Conservation (phyloP, 2,888 invertebrate species). For the Caenorhabditis becei region DNA sequence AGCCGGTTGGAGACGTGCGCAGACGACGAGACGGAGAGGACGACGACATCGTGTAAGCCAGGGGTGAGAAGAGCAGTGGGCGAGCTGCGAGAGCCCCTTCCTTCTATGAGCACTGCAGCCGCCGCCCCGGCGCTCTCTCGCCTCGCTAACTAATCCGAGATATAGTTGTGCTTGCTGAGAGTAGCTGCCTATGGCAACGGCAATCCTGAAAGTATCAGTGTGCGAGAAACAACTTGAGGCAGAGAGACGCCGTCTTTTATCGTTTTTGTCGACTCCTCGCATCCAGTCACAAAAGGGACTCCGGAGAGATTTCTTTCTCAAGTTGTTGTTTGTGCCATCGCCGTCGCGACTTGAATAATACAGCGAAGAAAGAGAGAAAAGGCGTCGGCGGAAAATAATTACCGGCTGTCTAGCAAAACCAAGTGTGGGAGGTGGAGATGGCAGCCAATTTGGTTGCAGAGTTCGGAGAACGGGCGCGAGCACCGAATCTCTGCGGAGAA, state of each 20-base stretch:
- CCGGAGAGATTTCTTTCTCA: constrained; percentile 6
- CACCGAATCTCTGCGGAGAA: constrained; percentile 20
- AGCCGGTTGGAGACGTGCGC: constrained; percentile 38
- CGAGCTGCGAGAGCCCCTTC: constrained; percentile 37
- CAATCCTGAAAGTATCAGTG: background rate
- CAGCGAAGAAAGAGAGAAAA: constrained; percentile 18
- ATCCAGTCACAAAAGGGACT: constrained; percentile 19
- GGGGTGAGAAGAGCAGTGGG: constrained; percentile 54
- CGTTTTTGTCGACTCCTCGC: constrained; percentile 10
- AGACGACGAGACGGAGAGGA: constrained; percentile 36
- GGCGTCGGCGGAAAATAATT: constrained; percentile 42
- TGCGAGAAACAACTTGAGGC: constrained; percentile 27
- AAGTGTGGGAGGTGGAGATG: constrained; percentile 11
- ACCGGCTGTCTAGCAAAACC: constrained; percentile 9
- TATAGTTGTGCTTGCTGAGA: constrained; percentile 27
- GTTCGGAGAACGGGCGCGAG: constrained; percentile 28
- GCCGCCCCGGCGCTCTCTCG: constrained; percentile 18
- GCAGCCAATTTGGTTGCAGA: constrained; percentile 23
- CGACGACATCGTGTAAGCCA: constrained; percentile 56
- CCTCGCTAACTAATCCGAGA: constrained; percentile 44
- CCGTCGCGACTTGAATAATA: constrained; percentile 49
- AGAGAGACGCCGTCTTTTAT: constrained; percentile 8
- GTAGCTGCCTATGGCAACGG: constrained; percentile 45
- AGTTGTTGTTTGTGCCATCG: constrained; percentile 16
- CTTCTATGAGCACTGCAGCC: constrained; percentile 38